phyloP scores from a whole-genome alignment of 2,113 vertebrate species.

The Condylura cristata region DNA sequence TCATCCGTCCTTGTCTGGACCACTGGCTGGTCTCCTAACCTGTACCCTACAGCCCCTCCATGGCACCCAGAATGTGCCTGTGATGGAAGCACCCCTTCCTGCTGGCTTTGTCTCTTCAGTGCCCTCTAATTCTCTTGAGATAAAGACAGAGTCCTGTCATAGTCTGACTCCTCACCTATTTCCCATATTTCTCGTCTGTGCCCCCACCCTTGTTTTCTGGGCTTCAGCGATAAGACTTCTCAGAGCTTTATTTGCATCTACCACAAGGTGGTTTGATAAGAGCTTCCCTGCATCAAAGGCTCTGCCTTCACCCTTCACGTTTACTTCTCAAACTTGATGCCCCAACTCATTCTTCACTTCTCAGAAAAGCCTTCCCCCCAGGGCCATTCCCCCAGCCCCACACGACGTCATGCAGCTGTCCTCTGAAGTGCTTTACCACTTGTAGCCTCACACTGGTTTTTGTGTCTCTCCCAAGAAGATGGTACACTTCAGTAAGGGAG shows the following conservation, averaged over 20 bases:
- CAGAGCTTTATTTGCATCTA: neutral
- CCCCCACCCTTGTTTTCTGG: neutral
- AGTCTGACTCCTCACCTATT: neutral
- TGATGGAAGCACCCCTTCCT: neutral
- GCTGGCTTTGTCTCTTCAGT: neutral
- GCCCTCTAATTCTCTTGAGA: neutral
- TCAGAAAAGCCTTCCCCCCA: neutral
- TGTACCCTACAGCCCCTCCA: fast-evolving
- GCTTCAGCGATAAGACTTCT: neutral
- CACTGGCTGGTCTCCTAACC: neutral
- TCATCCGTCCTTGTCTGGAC: neutral
- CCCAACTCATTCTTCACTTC: neutral
- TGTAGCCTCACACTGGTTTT: neutral
- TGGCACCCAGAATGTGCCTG: neutral
- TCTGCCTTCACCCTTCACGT: neutral
- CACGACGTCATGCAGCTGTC: fast-evolving
- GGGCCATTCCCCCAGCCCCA: neutral
- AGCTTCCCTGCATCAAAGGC: neutral
- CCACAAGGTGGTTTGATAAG: neutral
- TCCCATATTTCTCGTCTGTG: neutral
- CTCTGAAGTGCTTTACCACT: neutral
- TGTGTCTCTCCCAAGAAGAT: neutral
- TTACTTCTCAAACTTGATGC: neutral
- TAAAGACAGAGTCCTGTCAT: neutral
- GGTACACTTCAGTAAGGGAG: neutral